Conservation (phyloP, 2,888 invertebrate genomes). For the Heteromyza rotundicornis region DNA sequence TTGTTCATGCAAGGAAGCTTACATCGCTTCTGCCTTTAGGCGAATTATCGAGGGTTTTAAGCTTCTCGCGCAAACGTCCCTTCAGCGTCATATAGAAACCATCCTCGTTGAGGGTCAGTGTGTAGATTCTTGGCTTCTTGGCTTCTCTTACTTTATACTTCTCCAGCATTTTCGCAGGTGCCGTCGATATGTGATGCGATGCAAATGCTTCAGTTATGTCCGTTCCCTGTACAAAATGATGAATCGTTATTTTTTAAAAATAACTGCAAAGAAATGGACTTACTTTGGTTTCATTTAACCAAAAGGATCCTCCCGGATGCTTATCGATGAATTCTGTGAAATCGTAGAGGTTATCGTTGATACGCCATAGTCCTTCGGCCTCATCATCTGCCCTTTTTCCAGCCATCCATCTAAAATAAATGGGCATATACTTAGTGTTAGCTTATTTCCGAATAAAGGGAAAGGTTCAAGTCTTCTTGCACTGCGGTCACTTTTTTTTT, state of each 20-base stretch:
- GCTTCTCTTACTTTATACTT: conserved; percentile 74
- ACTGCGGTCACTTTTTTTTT: no score
- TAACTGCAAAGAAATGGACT: background rate
- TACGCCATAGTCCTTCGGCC: conserved; percentile 80
- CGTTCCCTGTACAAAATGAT: conserved; percentile 66
- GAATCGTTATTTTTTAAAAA: background rate
- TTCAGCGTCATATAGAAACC: conserved; percentile 79
- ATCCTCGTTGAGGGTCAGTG: conserved; percentile 74
- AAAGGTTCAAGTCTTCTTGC: background rate
- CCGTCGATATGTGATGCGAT: conserved; percentile 71
- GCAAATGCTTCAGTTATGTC: conserved; percentile 85
- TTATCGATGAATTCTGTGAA: conserved; percentile 76
- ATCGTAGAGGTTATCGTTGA: conserved; percentile 82
- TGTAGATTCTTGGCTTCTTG: conserved; percentile 70
- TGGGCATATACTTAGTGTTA: no score
- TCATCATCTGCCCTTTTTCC: conserved; percentile 73
- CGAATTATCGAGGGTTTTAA: conserved; percentile 66
- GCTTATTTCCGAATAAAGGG: no score
- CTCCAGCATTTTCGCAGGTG: conserved; percentile 67
- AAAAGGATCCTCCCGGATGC: conserved; percentile 87
- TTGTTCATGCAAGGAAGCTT: conserved; percentile 30
- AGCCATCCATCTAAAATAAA: conserved; percentile 65
- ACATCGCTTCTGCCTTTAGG: conserved; percentile 55
- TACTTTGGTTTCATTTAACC: conserved; percentile 75
- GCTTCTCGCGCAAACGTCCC: conserved; percentile 65